Evolutionary conservation across 2,797 vertebrate species (phyloP).

Genomic region (Decapterus maruadsi): DNA sequence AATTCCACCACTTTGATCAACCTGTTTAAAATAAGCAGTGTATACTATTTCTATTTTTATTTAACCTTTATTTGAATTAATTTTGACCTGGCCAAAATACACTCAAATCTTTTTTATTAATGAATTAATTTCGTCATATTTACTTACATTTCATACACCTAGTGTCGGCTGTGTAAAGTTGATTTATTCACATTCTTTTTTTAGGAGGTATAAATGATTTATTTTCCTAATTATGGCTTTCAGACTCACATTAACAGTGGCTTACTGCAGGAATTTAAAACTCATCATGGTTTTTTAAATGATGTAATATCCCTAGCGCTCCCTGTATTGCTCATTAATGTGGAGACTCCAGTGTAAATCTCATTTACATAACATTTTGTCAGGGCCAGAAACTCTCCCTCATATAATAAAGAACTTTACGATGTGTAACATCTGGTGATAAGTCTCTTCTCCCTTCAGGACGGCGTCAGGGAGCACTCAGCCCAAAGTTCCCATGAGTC

Average conservation of each 20-base stretch:
- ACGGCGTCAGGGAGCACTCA: constrained; percentile 88
- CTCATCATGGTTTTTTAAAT: not conserved
- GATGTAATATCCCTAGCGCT: not conserved
- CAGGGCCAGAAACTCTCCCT: not conserved
- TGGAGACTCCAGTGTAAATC: not conserved
- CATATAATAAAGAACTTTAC: too few species aligned
- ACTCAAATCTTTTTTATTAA: not conserved
- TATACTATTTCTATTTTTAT: too few species aligned
- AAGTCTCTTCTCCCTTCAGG: constrained; percentile 77
- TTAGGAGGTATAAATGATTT: not conserved
- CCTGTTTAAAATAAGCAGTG: not conserved
- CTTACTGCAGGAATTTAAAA: not conserved
- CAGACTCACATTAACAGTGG: not conserved
- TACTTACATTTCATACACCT: not conserved
- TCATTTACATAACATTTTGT: not conserved
- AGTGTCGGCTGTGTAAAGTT: not conserved
- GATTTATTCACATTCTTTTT: constrained; percentile 4
- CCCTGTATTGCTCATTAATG: not conserved
- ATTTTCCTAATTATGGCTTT: constrained; percentile 13
- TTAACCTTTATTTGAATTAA: too few species aligned
- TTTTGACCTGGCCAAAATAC: too few species aligned
- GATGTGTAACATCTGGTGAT: not conserved
- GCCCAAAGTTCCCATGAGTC: constrained; percentile 90
- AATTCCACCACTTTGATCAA: not conserved
- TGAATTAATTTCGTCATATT: not conserved